Evolutionary conservation across 1,140 invertebrate genomes (phyloP), one percentile per base, ranked within the genome.

Genomic region (Dendroctonus ponderosae): DNA sequence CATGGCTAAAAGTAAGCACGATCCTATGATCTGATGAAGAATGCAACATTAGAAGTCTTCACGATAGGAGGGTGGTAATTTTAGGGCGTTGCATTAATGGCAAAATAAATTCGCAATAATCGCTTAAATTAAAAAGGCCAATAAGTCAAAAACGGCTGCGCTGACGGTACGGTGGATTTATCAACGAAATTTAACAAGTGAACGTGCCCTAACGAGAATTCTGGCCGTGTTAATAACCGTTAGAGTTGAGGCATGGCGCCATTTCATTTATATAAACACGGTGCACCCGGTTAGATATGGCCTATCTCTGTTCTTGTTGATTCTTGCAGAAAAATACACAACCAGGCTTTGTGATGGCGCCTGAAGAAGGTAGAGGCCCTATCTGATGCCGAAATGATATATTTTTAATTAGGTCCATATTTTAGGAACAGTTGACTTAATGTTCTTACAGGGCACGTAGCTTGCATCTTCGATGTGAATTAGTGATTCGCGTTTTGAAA

Each of bases 261-360:
- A 74, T 77, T 77, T 76, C 76, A 77, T 77, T 77, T 77, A 76
- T 77, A 77, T 75, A 76, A 76, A 77, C 76, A 77, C 71, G 57
- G 72, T 72, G 71, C 65, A 73, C 62, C 56, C 69, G 44, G 67
- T 70, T 68, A 74, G 75, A 75, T 77, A 76, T 71, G 70, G 70
- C 67, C 50, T 71, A 73, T 72, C 69, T 74, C 64, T 70, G 51
- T 67, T 68, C 66, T 66, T 76, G 75, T 73, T 76, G 73, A 75
- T 76, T 75, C 70, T 75, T 75, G 69, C 66, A 62, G 66, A 68
- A 68, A 68, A 68, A 68, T 68, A 68, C 61, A 63, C 66, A 63
- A 46, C 41, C 48, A 39, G 44, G 41, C 46, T 62, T 68, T 68
- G 62, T 63, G 60, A 66, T 57, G 50, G 7, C 50, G n/a, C 57